A percentile compares a stretch with the other conserved stretches of the same genome.
Conservation (phyloP, 2,888 invertebrate species). For the Automeris io region DNA sequence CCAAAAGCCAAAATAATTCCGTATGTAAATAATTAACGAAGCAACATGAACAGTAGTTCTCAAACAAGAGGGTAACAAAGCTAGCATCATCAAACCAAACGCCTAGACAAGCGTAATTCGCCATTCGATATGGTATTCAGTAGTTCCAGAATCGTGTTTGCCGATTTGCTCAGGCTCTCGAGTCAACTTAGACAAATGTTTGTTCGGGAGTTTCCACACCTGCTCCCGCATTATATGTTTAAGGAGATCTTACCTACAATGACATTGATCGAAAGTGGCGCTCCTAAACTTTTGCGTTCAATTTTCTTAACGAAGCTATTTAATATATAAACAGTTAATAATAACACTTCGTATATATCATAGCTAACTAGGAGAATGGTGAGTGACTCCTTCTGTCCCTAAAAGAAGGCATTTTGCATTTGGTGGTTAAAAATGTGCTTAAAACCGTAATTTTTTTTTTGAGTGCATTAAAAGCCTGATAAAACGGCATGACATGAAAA, state of each 20-base stretch:
- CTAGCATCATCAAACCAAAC: not conserved
- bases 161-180: constrained; percentile 20
- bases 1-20: too few relatives aligned
- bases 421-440: too few relatives aligned
- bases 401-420: too few relatives aligned
- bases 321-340: not conserved
- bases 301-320: too few relatives aligned
- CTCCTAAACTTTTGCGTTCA: not conserved
- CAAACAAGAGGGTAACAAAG: not conserved
- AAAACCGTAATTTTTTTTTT: too few relatives aligned
- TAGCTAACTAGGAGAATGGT: too few relatives aligned
- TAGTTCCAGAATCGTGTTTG: constrained; percentile 4
- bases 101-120: constrained; percentile 7
- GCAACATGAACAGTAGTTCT: not conserved
- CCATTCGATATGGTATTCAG: constrained; percentile 5
- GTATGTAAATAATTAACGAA: too few relatives aligned
- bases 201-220: constrained; percentile 41
- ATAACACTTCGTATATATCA: too few relatives aligned
- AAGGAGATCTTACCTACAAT: constrained; percentile 27
- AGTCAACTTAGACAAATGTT: constrained; percentile 47
- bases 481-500: too few relatives aligned
- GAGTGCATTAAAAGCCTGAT: too few relatives aligned
- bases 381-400: too few relatives aligned
- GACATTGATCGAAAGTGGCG: constrained; percentile 45
- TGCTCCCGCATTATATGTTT: constrained; percentile 39